phyloP scores from a whole-genome alignment of 2,888 invertebrate genomes.

The Tinea semifulvella region DNA sequence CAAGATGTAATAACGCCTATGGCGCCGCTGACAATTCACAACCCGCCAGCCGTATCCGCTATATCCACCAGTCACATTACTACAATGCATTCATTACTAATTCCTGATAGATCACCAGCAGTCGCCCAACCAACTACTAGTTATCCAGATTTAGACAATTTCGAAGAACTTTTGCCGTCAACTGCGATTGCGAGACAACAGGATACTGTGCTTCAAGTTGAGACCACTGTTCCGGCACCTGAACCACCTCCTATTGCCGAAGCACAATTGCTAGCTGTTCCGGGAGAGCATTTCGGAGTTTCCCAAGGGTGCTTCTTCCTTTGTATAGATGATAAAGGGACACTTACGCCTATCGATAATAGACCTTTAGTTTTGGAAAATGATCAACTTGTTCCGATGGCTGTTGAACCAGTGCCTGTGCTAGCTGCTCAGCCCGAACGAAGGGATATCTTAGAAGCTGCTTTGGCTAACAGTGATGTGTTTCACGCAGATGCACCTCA shows the following conservation, averaged over 20 bases:
- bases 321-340: slow-evolving; percentile 76
- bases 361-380: slow-evolving; percentile 67
- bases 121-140: neutral
- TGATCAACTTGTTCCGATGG: slow-evolving; percentile 58
- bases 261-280: slow-evolving; percentile 75
- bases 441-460: slow-evolving; percentile 79
- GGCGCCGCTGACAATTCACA: slow-evolving; percentile 4
- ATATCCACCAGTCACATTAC: slow-evolving; percentile 27
- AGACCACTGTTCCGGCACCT: slow-evolving; percentile 1
- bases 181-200: slow-evolving; percentile 49
- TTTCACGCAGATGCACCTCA: slow-evolving; percentile 66
- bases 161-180: slow-evolving; percentile 55
- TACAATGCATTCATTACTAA: slow-evolving; percentile 20
- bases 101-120: neutral
- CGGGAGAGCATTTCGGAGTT: slow-evolving; percentile 77
- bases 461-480: slow-evolving; percentile 77
- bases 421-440: slow-evolving; percentile 49
- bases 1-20: slow-evolving; percentile 23
- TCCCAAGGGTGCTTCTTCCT: slow-evolving; percentile 78
- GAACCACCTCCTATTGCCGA: slow-evolving; percentile 41
- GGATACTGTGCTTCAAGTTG: slow-evolving; percentile 26
- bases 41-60: slow-evolving; percentile 6
- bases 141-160: slow-evolving; percentile 42
- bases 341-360: slow-evolving; percentile 76
- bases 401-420: slow-evolving; percentile 34